phyloP scores from a whole-genome alignment of 2,113 vertebrate species.

The Caloenas nicobarica region DNA sequence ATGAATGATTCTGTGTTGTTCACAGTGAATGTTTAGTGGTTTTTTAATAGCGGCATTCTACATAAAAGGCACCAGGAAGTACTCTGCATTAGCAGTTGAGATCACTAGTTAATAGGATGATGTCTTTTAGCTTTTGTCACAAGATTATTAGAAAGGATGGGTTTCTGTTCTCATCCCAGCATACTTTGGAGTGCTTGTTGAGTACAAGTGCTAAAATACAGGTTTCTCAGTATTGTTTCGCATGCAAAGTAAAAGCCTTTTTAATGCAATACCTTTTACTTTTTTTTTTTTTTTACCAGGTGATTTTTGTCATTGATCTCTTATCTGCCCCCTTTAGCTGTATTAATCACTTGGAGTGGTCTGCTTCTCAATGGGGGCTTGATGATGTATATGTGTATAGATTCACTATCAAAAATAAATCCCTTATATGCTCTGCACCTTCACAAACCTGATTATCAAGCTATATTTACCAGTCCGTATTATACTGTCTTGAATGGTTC shows the following conservation, averaged over 20 bases:
- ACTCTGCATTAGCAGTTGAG: constrained; percentile 94
- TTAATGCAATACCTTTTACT: constrained; percentile 93
- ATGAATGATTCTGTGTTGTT: constrained; percentile 88
- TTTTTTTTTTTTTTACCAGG: constrained; percentile 86
- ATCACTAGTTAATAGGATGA: constrained; percentile 99
- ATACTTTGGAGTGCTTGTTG: constrained; percentile 88
- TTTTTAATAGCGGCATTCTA: constrained; percentile 89
- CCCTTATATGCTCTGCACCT: constrained; percentile 14
- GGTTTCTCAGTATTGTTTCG: constrained; percentile 87
- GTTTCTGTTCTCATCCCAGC: constrained; percentile 86
- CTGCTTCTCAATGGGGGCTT: constrained; percentile 78
- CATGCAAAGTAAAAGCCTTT: constrained; percentile 85
- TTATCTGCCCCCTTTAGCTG: constrained; percentile 84
- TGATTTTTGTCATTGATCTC: constrained; percentile 89
- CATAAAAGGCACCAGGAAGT: constrained; percentile 95
- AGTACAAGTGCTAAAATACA: constrained; percentile 91
- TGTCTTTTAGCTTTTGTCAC: constrained; percentile 99
- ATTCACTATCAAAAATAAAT: constrained; percentile 71
- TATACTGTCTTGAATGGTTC: constrained; percentile 24
- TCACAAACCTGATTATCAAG: constrained; percentile 41
- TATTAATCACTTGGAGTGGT: constrained; percentile 94
- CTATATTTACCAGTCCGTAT: constrained; percentile 22
- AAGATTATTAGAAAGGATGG: constrained; percentile 98
- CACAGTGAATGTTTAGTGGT: constrained; percentile 90
- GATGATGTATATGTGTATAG: constrained; percentile 67